These are phyloP conservation scores for Champsocephalus esox DNA, from an alignment of 2,797 vertebrate genomes.

Conservation along the genomic window DNA sequence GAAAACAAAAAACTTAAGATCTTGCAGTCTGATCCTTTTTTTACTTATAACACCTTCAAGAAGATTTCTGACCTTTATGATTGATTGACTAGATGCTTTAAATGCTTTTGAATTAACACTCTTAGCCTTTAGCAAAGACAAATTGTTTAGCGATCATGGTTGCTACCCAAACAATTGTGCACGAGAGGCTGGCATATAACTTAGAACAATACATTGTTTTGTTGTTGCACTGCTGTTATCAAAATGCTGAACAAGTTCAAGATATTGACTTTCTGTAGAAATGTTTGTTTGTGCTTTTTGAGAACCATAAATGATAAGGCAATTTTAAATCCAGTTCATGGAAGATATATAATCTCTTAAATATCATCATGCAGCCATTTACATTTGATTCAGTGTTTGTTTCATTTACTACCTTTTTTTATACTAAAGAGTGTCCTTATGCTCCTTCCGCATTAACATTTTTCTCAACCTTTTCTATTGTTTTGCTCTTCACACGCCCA, in stretches of 20 bases:
- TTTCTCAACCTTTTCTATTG: slow-evolving; percentile 18
- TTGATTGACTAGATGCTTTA: not conserved
- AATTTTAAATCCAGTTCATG: slow-evolving; percentile 23
- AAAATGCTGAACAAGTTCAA: not conserved
- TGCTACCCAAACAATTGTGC: not conserved
- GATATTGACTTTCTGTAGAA: not conserved
- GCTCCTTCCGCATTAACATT: not conserved
- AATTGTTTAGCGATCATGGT: not conserved
- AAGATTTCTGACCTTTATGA: slow-evolving; percentile 2
- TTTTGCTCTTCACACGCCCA: slow-evolving; percentile 36
- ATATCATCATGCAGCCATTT: slow-evolving; percentile 1
- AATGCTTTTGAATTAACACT: not conserved
- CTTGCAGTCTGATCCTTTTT: not conserved
- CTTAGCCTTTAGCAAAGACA: slow-evolving; percentile 5
- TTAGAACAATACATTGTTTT: not conserved
- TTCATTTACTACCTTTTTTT: slow-evolving; percentile 11
- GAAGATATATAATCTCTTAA: not conserved
- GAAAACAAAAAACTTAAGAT: no score
- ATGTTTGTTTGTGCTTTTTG: not conserved
- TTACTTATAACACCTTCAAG: not conserved
- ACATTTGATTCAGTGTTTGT: not conserved
- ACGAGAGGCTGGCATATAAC: not conserved
- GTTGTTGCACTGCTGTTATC: not conserved
- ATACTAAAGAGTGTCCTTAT: not conserved
- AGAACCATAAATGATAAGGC: not conserved